phyloP scores from a whole-genome alignment of 2,888 invertebrate species.

The Pristionchus japonicus region DNA sequence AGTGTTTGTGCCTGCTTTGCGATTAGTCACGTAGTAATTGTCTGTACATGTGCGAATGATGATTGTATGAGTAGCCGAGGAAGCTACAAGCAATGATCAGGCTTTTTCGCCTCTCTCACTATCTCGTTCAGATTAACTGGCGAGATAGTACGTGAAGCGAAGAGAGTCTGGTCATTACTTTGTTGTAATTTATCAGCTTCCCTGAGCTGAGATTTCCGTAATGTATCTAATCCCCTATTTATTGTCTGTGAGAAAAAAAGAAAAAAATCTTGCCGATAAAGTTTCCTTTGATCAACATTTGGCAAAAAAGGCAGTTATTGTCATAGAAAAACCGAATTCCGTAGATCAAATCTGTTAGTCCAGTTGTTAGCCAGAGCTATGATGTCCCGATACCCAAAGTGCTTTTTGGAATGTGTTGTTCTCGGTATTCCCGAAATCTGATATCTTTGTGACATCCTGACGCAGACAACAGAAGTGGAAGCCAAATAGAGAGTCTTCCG shows the following conservation, averaged over 20 bases:
- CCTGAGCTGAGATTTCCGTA: neutral
- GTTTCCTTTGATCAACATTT: neutral
- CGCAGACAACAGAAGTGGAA: neutral
- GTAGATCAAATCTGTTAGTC: too few relatives aligned
- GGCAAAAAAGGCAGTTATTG: too few relatives aligned
- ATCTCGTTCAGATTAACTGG: neutral
- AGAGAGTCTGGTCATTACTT: neutral
- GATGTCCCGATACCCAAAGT: neutral
- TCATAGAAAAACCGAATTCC: too few relatives aligned
- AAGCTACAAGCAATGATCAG: neutral
- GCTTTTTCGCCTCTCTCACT: neutral
- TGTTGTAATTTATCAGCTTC: neutral
- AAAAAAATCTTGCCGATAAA: constrained; percentile 1
- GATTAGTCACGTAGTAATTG: neutral
- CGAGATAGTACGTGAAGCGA: neutral
- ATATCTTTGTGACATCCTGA: neutral
- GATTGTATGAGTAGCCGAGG: neutral
- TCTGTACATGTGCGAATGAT: neutral
- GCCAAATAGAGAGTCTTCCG: neutral
- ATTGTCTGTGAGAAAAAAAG: neutral
- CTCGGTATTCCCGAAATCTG: neutral
- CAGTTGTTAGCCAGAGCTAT: neutral
- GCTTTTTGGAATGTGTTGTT: neutral
- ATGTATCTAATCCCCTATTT: neutral
- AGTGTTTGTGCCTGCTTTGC: neutral